phyloP scores from a whole-genome alignment of 2,888 invertebrate genomes.

The Tuberolachnus salignus region DNA sequence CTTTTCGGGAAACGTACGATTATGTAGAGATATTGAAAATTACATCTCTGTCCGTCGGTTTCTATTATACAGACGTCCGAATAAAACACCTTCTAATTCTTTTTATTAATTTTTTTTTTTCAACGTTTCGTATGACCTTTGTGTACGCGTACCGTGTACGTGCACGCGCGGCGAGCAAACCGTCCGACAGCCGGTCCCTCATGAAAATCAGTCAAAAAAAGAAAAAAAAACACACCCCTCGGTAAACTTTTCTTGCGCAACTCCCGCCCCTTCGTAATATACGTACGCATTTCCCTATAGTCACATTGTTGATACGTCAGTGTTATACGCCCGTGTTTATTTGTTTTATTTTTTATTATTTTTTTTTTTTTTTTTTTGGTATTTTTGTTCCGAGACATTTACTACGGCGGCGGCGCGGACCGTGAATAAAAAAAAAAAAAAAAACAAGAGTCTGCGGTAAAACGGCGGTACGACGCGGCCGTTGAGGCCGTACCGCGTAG shows the following conservation, averaged over 20 bases:
- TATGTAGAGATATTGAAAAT: too few species aligned
- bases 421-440: not conserved
- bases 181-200: constrained; percentile 11
- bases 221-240: not conserved
- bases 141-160: not conserved
- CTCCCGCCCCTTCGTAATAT: not conserved
- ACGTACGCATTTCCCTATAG: not conserved
- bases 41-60: too few species aligned
- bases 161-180: not conserved
- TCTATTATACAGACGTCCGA: too few species aligned
- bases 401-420: not conserved
- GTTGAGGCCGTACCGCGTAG: not conserved
- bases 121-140: not conserved
- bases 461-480: too few species aligned
- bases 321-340: constrained; percentile 8
- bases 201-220: constrained; percentile 39
- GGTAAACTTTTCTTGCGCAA: constrained; percentile 14
- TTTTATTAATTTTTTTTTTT: too few species aligned
- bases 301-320: constrained; percentile 35
- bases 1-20: too few species aligned
- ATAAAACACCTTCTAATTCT: too few species aligned
- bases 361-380: not conserved
- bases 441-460: not conserved
- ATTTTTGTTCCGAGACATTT: constrained; percentile 45
- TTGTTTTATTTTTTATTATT: not conserved